Evolutionary conservation across 2,888 invertebrate genomes (phyloP).

Genomic region (Hyposoter didymator): DNA sequence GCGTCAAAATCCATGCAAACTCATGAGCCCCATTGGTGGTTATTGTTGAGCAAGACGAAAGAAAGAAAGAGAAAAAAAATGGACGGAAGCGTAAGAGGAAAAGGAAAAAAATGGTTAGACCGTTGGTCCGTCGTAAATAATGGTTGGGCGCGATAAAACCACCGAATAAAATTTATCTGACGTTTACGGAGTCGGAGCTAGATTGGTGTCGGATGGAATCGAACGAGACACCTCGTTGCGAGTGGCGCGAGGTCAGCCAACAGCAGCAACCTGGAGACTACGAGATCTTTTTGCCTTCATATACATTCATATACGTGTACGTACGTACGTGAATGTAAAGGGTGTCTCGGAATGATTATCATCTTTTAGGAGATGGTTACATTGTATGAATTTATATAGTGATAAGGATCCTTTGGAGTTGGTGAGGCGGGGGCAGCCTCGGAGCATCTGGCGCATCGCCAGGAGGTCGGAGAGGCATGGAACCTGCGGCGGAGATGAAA

Average conservation of each 20-base stretch:
- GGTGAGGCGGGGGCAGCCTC: not conserved
- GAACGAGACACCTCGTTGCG: slow-evolving; percentile 82
- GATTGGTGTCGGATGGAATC: slow-evolving; percentile 82
- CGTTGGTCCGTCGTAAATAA: slow-evolving; percentile 77
- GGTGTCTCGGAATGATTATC: not conserved
- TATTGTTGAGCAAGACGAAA: not conserved
- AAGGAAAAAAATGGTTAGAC: slow-evolving; percentile 3
- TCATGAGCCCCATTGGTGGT: not conserved
- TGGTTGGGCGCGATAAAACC: slow-evolving; percentile 79
- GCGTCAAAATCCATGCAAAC: slow-evolving; percentile 10
- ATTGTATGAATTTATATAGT: not conserved
- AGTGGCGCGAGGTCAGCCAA: slow-evolving; percentile 64
- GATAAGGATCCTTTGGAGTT: not conserved
- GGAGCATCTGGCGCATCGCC: not conserved
- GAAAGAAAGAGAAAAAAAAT: slow-evolving; percentile 21
- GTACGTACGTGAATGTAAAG: slow-evolving; percentile 7
- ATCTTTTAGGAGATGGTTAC: not conserved
- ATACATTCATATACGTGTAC: slow-evolving; percentile 31
- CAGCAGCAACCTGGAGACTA: slow-evolving; percentile 48
- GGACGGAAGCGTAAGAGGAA: slow-evolving; percentile 32
- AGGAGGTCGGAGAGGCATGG: not conserved
- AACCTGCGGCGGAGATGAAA: no score
- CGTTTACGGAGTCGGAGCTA: slow-evolving; percentile 81
- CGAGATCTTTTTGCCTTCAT: slow-evolving; percentile 43
- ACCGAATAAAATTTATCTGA: slow-evolving; percentile 82